Evolutionary conservation across 2,113 vertebrate genomes (phyloP), one percentile per base, ranked within the genome.

Genomic region (Otolemur garnettii): DNA sequence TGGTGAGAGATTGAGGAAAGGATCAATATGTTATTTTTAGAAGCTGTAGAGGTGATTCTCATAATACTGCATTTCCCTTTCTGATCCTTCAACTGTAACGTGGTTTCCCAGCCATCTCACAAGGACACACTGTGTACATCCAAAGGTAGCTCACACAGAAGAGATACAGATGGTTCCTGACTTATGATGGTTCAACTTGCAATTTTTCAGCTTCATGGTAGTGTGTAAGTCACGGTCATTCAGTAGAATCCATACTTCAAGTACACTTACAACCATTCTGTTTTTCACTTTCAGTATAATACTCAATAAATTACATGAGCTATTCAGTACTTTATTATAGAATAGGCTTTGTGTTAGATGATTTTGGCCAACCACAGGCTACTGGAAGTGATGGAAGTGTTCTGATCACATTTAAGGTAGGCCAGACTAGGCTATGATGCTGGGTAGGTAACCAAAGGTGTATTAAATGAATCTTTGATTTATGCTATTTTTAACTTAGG

Each of bases 21-120:
- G 69, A 94, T 93, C 86, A 42, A 69, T 93, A 78, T 60, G 33
- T 60, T 94, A 87, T 89, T 95, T 96, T 94, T 87, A 89, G 95
- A 94, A 64, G 82, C 7, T 64, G 7, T 62, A 77, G 79, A 91
- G 21, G 92, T 80, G 92, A 95, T 95, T 94, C 68, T 93, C 86
- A 91, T 89, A 91, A 91, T 83, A 77, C 82, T 74, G 24, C n/a
- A 91, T 86, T 50, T 85, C 28, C 42, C 87, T 89, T 90, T 93
- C 89, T 72, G 95, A 81, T 95, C 95, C 50, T 95, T 96, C 74
- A 68, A 50, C 62, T 86, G 18, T 64, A 91, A 89, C 72, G 50
- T 85, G 64, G 66, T 81, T 77, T 89, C 55, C 62, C 28, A 42
- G 82, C 24, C 87, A 82, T 72, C 30, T 82, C 72, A 50, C 24